Base-by-base conservation (phyloP, 2,113 vertebrate genomes). In the Xenopus tropicalis region DNA sequence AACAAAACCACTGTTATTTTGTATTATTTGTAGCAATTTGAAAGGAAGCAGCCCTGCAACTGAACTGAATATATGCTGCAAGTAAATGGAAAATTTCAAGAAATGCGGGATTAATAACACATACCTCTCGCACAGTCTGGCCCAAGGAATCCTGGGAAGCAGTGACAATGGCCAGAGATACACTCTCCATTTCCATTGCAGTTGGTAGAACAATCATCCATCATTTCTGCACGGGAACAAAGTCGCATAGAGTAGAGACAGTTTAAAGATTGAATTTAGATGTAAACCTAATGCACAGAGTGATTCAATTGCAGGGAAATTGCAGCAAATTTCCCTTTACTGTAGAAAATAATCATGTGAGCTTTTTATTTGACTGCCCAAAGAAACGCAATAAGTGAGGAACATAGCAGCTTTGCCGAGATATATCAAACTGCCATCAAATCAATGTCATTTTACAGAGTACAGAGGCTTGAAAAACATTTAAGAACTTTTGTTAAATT, bases 171-270 rank as follows among this genome's bases (percentile, higher is more conserved):
- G 48, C 96, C 96, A 0, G 96, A 95, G 62, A 98, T 95, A 68
- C 96, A 98, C 81, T 98, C 96, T 82, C 96, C 96, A 42, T 98
- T 98, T 63, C 95, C 95, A 77, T 98, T 96, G 78, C 96, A 98
- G 87, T 95, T 93, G 48, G 94, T 96, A 43, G 96, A 93, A 81
- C 96, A 98, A 74, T 96, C 96, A 77, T 96, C 95, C 94, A 98
- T 93, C 66, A 95, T 88, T 90, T 98, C 96, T 98, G 83, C 80
- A 84, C 77, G 78, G 78, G 79, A 22, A 82, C 67, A 86, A 44
- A 84, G 76, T 29, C 83, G 76, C 71, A 74, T 63, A 69, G 22
- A 56, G 17, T 43, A 21, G 20, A 78, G 67, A 58, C 61, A 75
- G 29, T 69, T 69, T 63, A 68, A 17, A 76, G 58, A 69, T 63